Evolutionary conservation across 2,888 invertebrate species (phyloP), one percentile per base, ranked within the genome.

Genomic region (Rhingia rostrata): DNA sequence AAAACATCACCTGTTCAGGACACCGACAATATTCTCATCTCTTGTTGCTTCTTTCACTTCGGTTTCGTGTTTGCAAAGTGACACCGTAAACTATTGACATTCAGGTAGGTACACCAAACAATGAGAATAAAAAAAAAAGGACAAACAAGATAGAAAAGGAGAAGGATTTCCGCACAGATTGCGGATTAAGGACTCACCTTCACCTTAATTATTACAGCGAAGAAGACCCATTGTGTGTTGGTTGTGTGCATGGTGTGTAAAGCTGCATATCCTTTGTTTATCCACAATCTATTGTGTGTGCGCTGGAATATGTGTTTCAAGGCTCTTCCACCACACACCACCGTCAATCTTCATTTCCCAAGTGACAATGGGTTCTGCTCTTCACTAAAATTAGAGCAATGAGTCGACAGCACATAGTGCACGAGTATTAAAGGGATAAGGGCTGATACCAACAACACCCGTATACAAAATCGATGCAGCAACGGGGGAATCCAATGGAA

Each of bases 111-210:
- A 64, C 14, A 56, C 53, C 39, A 60, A 35, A 61, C 45, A 61
- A 61, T 61, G 6, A 47, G n/a, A 63, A 22, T 0, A 37, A 35
- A 49, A 22, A 10, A 47, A 10, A 43, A 41, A 54, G n/a, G 9
- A 54, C 6, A 61, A 32, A n/a, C 39, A 61, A 49, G 33, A 33
- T 22, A 45, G 37, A 45, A 58, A 37, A 60, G 4, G 54, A 43
- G 30, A 63, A 47, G 67, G 67, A 67, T 56, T 33, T 54, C 54
- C 43, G 58, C 22, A 43, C 32, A 53, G 79, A 83, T 83, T 83
- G 83, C 45, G 79, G 83, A 78, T 79, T 79, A 79, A 78, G 79
- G 83, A 83, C 53, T 83, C 83, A 83, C 83, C 83, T 83, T 83
- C 78, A 74, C 83, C 73, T 83, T 83, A 83, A 83, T 83, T 83